Evolutionary conservation across 2,888 invertebrate species (phyloP).

Genomic region (Cheilosia soror): DNA sequence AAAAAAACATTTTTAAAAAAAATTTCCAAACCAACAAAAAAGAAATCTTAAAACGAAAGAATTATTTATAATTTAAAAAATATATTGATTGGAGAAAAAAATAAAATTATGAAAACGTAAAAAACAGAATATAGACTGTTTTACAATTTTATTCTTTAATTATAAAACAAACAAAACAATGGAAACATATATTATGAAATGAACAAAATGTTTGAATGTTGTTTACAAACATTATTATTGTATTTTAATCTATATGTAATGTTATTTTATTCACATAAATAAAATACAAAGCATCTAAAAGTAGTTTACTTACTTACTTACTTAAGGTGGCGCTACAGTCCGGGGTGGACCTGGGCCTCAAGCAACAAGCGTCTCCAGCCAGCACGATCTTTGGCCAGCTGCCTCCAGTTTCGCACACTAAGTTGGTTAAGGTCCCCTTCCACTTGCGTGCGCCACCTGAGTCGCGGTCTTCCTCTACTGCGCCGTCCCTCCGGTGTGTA

Average conservation of each 20-base stretch:
- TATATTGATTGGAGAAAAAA: neutral
- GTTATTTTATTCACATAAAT: constrained; percentile 76
- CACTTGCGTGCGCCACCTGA: no score
- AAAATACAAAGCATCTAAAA: constrained; percentile 73
- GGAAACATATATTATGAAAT: constrained; percentile 72
- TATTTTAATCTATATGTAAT: constrained; percentile 76
- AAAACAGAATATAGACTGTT: constrained; percentile 75
- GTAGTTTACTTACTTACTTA: constrained; percentile 20
- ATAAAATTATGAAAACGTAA: constrained; percentile 55
- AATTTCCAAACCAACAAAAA: neutral
- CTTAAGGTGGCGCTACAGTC: no score
- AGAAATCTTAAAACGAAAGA: constrained; percentile 21
- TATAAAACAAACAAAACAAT: constrained; percentile 52
- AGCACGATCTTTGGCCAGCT: no score
- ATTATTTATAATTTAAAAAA: constrained; percentile 45
- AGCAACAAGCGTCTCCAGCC: no score
- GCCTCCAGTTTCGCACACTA: no score
- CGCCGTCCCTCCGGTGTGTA: no score
- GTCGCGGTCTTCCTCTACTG: no score
- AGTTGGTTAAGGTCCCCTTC: no score
- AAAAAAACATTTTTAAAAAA: constrained; percentile 22
- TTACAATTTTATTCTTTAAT: constrained; percentile 74
- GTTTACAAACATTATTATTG: constrained; percentile 76
- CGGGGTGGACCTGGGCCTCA: no score
- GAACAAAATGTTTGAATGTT: constrained; percentile 74